phyloP scores from a whole-genome alignment of 2,888 invertebrate species.

The Diploptera punctata region DNA sequence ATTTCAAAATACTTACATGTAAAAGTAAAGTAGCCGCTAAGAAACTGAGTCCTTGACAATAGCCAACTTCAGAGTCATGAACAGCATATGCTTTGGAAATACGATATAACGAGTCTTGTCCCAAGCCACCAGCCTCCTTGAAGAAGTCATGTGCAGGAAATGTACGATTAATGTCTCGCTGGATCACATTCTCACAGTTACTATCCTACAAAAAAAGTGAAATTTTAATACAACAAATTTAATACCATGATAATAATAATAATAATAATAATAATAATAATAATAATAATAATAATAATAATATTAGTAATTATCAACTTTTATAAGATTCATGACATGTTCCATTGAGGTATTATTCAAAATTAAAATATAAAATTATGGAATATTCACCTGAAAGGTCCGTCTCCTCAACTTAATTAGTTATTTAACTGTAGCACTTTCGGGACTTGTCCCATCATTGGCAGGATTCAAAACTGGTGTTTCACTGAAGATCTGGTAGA shows the following conservation, averaged over 20 bases:
- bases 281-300: not conserved
- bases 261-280: conserved; percentile 12
- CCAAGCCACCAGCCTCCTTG: conserved; percentile 91
- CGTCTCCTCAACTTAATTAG: no score
- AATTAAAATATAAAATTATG: no score
- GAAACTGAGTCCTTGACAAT: conserved; percentile 99
- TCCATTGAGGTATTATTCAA: no score
- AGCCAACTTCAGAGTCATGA: conserved; percentile 96
- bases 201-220: conserved; percentile 36
- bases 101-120: conserved; percentile 95
- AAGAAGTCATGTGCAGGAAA: conserved; percentile 99
- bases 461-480: no score
- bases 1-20: conserved; percentile 83
- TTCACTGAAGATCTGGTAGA: no score
- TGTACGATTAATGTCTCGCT: conserved; percentile 95
- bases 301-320: no score
- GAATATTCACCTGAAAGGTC: no score
- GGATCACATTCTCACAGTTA: conserved; percentile 89
- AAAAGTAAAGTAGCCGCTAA: conserved; percentile 93
- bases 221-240: not conserved
- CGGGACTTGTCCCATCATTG: no score
- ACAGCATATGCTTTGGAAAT: conserved; percentile 98
- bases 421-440: no score
- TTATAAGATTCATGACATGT: no score
- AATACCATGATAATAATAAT: no score